Evolutionary conservation across 2,888 invertebrate species (phyloP), one percentile per base, ranked within the genome.

Genomic region (Meteorus colon): DNA sequence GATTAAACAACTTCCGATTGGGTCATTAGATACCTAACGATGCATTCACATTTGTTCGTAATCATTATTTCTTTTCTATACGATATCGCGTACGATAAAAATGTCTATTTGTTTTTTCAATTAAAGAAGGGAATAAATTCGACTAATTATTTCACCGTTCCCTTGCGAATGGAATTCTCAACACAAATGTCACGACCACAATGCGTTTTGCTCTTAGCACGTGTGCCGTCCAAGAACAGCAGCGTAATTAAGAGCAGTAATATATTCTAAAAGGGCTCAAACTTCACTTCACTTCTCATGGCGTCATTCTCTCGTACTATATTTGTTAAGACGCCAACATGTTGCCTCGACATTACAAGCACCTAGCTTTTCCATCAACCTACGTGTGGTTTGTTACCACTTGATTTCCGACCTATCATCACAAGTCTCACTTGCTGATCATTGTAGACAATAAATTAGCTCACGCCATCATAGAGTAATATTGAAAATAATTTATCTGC

Each of bases 371-470:
- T 19, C 19, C 75, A 78, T 75, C 75, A 60, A 8, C 75, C 73
- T 78, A 66, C 72, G 31, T 74, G 65, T 74, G 74, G 72, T 70
- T 62, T 34, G 34, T 29, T 29, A 70, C 73, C 75, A 77, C 80
- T 80, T 78, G 74, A 80, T 80, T 78, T 79, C 75, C 74, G 67
- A 74, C 75, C 75, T 72, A 80, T 80, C 79, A 80, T 75, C 77
- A 73, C 77, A 79, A 76, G 71, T 74, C 65, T 73, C 73, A 60
- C 60, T 67, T 71, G 72, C 77, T 80, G 78, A 80, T 80, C 80
- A 80, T 79, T 8, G 73, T 72, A 80, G 78, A 80, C 77, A 79
- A 77, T 80, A 79, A 80, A 80, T 80, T 80, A 79, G 77, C 78
- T 80, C 77, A 74, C 77, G 75, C 67, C 77, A 74, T 75, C 76